These are phyloP conservation scores for Drosophila leonis DNA, from an alignment of 2,888 invertebrate genomes.

Conservation along the genomic window DNA sequence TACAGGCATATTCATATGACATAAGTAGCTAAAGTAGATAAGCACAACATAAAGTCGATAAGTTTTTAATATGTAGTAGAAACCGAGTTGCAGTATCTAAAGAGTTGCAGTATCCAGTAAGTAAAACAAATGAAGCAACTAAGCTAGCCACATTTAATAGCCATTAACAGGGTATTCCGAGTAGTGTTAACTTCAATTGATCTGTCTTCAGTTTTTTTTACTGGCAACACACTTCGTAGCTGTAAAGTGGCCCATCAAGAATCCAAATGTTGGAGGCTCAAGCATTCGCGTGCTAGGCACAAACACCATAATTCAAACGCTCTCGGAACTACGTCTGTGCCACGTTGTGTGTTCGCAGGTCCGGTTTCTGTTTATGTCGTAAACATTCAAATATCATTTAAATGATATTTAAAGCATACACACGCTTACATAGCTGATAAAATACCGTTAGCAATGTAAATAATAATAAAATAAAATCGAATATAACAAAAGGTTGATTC, in stretches of 20 bases:
- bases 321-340: constrained; percentile 38
- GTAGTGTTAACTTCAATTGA: too few species aligned
- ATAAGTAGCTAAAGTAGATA: background rate
- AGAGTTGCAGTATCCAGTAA: too few species aligned
- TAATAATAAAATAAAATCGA: constrained; percentile 18
- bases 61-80: background rate
- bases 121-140: background rate
- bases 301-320: constrained; percentile 51
- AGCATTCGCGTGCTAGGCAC: constrained; percentile 64
- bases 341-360: constrained; percentile 51
- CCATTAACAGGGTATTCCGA: constrained; percentile 3
- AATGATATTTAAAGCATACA: constrained; percentile 56
- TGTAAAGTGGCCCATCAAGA: constrained; percentile 35
- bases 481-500: constrained; percentile 35
- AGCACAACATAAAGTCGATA: background rate
- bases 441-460: constrained; percentile 61
- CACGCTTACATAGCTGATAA: constrained; percentile 24
- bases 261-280: constrained; percentile 25
- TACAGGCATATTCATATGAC: background rate
- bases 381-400: constrained; percentile 59
- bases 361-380: constrained; percentile 74
- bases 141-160: background rate
- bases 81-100: background rate
- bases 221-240: constrained; percentile 29
- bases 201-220: background rate